Evolutionary conservation across 2,888 invertebrate species (phyloP), one percentile per base, ranked within the genome.

Genomic region (Phyto melanocephala): DNA sequence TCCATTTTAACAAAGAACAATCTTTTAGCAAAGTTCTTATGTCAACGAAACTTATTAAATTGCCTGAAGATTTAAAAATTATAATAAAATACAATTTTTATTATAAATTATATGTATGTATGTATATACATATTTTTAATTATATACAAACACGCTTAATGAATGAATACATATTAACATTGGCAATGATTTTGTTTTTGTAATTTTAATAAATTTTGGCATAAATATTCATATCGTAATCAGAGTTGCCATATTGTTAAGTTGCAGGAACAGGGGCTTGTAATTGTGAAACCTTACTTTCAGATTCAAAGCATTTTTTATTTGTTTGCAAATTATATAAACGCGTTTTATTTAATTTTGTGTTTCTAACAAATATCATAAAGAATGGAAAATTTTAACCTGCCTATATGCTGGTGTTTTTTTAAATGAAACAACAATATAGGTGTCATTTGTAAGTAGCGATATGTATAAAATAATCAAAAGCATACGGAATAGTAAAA

Each of bases 61-160:
- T 17, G 45, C 58, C 20, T 13, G 13, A 22, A 20, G 20, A 40
- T 15, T 28, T 58, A 37, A 37, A 22, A 40, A 7, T 20, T 22
- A 15, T 11, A 62, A 62, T 62, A 15, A 42, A 52, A 24, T 40
- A n/a, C 37, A 37, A 60, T 60, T 58, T 20, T 37, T 22, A n/a
- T 60, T 60, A 20, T 22, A n/a, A 60, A 45, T 52, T 67, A 15
- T 45, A 45, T 33, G n/a, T 58, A n/a, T n/a, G n/a, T n/a, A n/a
- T n/a, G n/a, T n/a, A n/a, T n/a, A n/a, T 17, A 28, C 17, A 22
- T 11, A 13, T 28, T 35, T 13, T n/a, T 54, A 28, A 17, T 33
- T 15, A 56, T 45, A 45, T 33, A 20, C 20, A n/a, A 70, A 45
- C 70, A 70, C 17, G 58, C 35, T 15, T 45, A 58, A n/a, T n/a